These are phyloP conservation scores for Crossaster papposus DNA, from an alignment of 53 echinoderm and acorn worm genomes.

Conservation along the genomic window DNA sequence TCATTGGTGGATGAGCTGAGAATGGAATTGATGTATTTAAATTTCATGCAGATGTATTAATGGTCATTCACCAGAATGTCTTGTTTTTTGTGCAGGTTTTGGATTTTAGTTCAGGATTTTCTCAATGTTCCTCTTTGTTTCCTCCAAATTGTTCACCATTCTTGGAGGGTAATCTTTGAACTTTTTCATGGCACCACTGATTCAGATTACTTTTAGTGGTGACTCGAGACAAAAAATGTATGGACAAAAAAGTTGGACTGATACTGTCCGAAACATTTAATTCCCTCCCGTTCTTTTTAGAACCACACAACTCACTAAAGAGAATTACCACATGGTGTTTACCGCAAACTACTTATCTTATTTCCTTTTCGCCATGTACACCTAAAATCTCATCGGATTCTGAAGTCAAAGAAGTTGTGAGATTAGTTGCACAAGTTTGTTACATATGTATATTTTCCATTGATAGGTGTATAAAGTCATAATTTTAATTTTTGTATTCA, in stretches of 20 bases:
- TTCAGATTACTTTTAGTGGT: background rate
- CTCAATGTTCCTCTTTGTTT: background rate
- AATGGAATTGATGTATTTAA: background rate
- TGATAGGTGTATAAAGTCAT: conserved; percentile 28
- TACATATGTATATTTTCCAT: background rate
- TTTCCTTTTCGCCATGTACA: too few relatives aligned
- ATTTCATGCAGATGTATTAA: background rate
- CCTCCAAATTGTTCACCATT: background rate
- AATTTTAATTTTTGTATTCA: conserved; percentile 51
- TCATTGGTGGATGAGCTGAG: background rate
- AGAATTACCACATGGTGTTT: too few relatives aligned
- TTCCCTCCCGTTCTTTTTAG: too few relatives aligned
- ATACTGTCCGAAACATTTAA: too few relatives aligned
- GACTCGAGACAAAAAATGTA: background rate
- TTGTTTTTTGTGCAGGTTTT: background rate
- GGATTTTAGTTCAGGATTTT: background rate
- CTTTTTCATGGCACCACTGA: background rate
- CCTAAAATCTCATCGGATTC: too few relatives aligned
- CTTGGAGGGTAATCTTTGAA: background rate
- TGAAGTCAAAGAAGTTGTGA: too few relatives aligned
- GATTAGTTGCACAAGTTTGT: background rate
- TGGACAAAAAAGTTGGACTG: too few relatives aligned
- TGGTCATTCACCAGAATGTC: background rate
- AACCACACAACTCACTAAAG: too few relatives aligned
- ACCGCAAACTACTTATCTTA: too few relatives aligned